These are phyloP conservation scores for Ceratina calcarata DNA, from an alignment of 1,140 invertebrate species.

Conservation along the genomic window DNA sequence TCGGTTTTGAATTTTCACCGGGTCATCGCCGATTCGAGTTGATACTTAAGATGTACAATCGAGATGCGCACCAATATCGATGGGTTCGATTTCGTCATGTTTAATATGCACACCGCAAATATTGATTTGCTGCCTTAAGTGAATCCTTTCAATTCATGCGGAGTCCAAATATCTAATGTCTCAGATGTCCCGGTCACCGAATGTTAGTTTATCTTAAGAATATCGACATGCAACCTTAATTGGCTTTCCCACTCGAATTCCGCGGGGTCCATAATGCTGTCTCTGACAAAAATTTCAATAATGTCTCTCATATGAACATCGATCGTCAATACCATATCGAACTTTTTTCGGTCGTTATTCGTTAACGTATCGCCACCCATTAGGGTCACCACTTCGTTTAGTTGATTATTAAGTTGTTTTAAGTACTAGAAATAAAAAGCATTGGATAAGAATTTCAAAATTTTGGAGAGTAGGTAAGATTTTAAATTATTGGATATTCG, in stretches of 20 bases:
- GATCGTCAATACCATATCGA: slow-evolving; percentile 92
- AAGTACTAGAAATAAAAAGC: slow-evolving; percentile 82
- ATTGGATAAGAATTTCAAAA: not conserved
- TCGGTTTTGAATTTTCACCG: too few relatives aligned
- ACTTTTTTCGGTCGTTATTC: slow-evolving; percentile 91
- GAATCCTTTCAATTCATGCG: too few relatives aligned
- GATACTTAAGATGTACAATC: too few relatives aligned
- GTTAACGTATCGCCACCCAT: slow-evolving; percentile 88
- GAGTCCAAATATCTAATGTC: too few relatives aligned
- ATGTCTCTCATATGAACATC: slow-evolving; percentile 95
- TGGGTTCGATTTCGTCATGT: too few relatives aligned
- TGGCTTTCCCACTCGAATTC: slow-evolving; percentile 97
- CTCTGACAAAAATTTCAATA: slow-evolving; percentile 91
- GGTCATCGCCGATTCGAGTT: too few relatives aligned
- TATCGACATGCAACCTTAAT: slow-evolving; percentile 77
- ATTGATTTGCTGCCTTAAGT: too few relatives aligned
- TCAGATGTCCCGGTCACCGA: too few relatives aligned
- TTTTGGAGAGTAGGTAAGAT: too few relatives aligned
- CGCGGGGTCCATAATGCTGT: slow-evolving; percentile 89
- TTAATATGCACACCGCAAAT: too few relatives aligned
- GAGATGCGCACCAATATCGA: too few relatives aligned
- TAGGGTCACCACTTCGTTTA: slow-evolving; percentile 92
- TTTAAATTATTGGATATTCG: too few relatives aligned
- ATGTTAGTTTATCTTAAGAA: not conserved
- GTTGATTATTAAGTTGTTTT: slow-evolving; percentile 87